Evolutionary conservation across 2,797 vertebrate genomes (phyloP).

Genomic region (Manis crassicaudata): DNA sequence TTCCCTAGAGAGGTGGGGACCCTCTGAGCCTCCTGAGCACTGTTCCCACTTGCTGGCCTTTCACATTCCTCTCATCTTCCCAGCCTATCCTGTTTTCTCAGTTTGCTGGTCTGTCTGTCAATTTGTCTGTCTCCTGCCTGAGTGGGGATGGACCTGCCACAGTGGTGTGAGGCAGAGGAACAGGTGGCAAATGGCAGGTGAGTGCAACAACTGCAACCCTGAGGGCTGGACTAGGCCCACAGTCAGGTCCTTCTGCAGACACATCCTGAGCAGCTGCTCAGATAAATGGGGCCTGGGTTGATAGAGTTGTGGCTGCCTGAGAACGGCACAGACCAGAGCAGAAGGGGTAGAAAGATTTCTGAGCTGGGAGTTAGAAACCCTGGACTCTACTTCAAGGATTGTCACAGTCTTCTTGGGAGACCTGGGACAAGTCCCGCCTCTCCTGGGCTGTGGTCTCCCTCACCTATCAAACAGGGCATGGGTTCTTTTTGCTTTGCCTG

Average conservation of each 20-base stretch:
- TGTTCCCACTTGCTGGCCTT: background rate
- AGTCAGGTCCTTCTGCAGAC: conserved; percentile 30
- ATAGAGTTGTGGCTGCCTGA: background rate
- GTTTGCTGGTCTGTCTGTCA: background rate
- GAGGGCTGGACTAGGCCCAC: background rate
- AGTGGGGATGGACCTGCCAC: conserved; percentile 50
- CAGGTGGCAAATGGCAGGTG: background rate
- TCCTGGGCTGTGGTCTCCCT: background rate
- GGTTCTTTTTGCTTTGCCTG: background rate
- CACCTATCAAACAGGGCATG: background rate
- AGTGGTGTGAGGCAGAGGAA: conserved; percentile 56
- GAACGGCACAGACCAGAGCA: background rate
- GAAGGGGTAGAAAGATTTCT: background rate
- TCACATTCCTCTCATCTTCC: background rate
- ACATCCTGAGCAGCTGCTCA: background rate
- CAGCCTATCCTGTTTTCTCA: background rate
- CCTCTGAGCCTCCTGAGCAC: background rate
- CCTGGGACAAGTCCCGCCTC: background rate
- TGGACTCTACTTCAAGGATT: background rate
- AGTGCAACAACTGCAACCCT: conserved; percentile 11
- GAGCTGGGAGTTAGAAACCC: background rate
- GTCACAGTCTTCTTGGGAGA: background rate
- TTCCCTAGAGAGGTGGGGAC: background rate
- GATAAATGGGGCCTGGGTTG: background rate
- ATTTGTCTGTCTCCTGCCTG: background rate